Evolutionary conservation across 30 jellyfish, hydroid and myxozoan species (phyloP).

Genomic region (Aurelia coerulea): DNA sequence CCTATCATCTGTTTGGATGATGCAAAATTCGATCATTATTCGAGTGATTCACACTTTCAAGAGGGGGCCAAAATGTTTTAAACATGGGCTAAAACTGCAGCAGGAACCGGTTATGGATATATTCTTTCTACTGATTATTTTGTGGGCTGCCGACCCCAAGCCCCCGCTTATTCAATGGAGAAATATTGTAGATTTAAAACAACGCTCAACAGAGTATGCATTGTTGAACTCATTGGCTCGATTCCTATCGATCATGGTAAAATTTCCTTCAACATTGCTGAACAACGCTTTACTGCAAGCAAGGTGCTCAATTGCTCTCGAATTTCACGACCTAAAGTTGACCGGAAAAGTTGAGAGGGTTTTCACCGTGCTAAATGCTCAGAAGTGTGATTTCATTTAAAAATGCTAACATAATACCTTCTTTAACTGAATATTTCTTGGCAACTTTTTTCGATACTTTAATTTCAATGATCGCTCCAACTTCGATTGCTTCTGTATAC

Average conservation of each 20-base stretch:
- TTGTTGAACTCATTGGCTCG: neutral
- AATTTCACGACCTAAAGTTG: neutral
- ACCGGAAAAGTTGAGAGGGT: no score
- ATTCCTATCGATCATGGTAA: neutral
- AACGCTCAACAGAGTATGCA: neutral
- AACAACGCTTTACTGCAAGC: neutral
- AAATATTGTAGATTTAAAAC: no score
- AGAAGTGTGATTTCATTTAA: neutral
- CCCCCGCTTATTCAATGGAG: no score
- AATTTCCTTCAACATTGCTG: neutral
- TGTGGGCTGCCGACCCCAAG: no score
- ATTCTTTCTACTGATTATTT: no score
- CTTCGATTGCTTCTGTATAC: neutral
- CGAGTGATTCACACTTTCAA: no score
- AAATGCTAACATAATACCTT: neutral
- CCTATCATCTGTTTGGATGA: no score
- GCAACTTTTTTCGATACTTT: neutral
- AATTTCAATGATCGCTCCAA: conserved; percentile 6
- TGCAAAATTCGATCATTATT: no score
- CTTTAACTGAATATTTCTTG: conserved; percentile 10
- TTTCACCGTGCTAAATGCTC: neutral
- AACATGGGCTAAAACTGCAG: no score
- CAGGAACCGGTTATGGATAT: no score
- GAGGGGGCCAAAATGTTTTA: no score
- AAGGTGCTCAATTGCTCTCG: neutral